A percentile compares a stretch with the other conserved stretches of the same genome.
phyloP scores from a whole-genome alignment of 2,113 vertebrate species.

The Myocastor coypus region DNA sequence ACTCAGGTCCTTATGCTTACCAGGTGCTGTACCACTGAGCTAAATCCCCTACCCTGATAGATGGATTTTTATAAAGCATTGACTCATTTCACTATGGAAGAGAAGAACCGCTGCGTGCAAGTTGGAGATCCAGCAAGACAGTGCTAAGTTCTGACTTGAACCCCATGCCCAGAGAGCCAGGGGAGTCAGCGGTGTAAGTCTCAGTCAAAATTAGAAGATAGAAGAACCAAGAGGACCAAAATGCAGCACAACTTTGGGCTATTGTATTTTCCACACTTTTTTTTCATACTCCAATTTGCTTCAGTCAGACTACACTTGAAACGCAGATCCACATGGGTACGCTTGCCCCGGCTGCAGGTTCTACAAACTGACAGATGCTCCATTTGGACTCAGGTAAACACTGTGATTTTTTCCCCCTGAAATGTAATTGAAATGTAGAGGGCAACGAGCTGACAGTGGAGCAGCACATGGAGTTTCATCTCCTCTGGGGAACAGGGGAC shows the following conservation, averaged over 20 bases:
- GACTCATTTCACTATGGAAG: background rate
- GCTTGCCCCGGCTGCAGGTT: background rate
- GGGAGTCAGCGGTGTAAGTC: background rate
- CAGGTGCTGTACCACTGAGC: background rate
- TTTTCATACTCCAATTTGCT: background rate
- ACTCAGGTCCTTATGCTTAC: background rate
- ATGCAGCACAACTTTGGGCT: background rate
- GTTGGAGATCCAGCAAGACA: background rate
- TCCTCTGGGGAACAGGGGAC: constrained; percentile 65
- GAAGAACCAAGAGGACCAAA: background rate
- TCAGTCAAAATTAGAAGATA: background rate
- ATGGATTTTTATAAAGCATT: background rate
- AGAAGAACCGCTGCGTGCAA: background rate
- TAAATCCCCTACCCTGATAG: background rate
- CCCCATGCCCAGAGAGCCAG: background rate
- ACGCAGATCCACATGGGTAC: background rate
- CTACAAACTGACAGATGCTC: background rate
- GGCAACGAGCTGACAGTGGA: constrained; percentile 25
- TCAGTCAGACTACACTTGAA: background rate
- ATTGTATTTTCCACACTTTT: constrained; percentile 1
- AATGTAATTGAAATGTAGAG: background rate
- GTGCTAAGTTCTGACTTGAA: background rate
- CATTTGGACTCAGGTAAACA: background rate
- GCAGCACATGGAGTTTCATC: background rate
- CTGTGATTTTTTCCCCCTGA: constrained; percentile 13